Percentiles rank a stretch among this genome's conserved stretches.
Evolutionary conservation across 2,888 invertebrate genomes (phyloP).

Genomic region (Lochmaea crataegi): DNA sequence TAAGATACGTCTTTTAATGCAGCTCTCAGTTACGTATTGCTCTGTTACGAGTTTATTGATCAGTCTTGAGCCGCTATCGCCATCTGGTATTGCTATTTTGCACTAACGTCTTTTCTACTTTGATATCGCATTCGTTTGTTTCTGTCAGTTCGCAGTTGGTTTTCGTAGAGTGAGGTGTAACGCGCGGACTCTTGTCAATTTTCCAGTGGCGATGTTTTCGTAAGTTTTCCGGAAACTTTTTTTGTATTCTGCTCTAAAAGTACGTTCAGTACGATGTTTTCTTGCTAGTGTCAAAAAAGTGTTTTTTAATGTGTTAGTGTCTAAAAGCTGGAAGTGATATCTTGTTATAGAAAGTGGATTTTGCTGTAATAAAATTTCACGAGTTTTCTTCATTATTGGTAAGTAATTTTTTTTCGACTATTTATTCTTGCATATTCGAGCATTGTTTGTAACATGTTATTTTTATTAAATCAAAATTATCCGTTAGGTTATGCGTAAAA

Average conservation of each 20-base stretch:
- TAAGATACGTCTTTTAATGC: constrained; percentile 13
- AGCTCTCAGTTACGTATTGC: constrained; percentile 15
- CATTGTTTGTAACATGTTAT: neutral
- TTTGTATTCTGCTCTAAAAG: constrained; percentile 14
- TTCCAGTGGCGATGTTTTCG: constrained; percentile 59
- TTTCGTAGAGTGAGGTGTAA: constrained; percentile 56
- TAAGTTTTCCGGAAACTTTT: constrained; percentile 43
- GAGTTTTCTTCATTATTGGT: constrained; percentile 59
- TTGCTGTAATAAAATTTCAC: constrained; percentile 53
- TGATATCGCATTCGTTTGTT: constrained; percentile 36
- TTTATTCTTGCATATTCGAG: neutral
- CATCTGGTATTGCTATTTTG: constrained; percentile 37
- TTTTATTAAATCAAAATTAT: neutral
- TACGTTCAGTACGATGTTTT: constrained; percentile 41
- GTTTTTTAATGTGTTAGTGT: constrained; percentile 61
- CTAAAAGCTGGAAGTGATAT: constrained; percentile 61
- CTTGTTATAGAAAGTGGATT: constrained; percentile 64
- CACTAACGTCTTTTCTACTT: constrained; percentile 38
- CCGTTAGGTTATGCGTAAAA: constrained; percentile 11
- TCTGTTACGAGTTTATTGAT: constrained; percentile 27
- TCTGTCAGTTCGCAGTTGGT: constrained; percentile 60
- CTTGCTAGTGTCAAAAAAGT: constrained; percentile 56
- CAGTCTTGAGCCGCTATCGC: constrained; percentile 7
- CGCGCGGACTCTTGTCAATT: constrained; percentile 55
- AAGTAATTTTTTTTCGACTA: constrained; percentile 44